Conservation (phyloP, 2,888 invertebrate genomes). For the Athripsodes cinereus region DNA sequence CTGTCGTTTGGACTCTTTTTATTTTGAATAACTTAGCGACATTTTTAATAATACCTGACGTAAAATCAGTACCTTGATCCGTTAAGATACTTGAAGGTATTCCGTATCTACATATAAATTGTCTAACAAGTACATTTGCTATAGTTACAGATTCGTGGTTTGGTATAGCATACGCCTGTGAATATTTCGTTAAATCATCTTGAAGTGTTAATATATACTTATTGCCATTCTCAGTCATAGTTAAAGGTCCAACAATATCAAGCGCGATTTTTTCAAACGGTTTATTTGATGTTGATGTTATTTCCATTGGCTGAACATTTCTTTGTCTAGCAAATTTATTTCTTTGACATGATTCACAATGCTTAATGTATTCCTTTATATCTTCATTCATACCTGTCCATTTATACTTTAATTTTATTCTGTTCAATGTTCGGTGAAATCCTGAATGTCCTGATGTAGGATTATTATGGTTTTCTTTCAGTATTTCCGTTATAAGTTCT, state of each 20-base stretch:
- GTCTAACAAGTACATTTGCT: slow-evolving; percentile 27
- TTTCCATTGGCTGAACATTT: slow-evolving; percentile 31
- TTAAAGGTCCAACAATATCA: slow-evolving; percentile 33
- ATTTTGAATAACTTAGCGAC: slow-evolving; percentile 30
- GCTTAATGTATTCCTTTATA: slow-evolving; percentile 23
- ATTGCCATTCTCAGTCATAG: slow-evolving; percentile 30
- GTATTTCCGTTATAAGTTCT: background rate
- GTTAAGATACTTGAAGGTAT: slow-evolving; percentile 48
- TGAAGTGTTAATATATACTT: slow-evolving; percentile 33
- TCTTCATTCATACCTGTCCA: slow-evolving; percentile 21
- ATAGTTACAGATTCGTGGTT: slow-evolving; percentile 32
- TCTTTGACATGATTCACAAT: slow-evolving; percentile 32
- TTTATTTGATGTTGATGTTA: slow-evolving; percentile 29
- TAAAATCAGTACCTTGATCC: slow-evolving; percentile 47
- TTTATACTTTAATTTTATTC: slow-evolving; percentile 15
- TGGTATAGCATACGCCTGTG: slow-evolving; percentile 30
- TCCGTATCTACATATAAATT: slow-evolving; percentile 27
- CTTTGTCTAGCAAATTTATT: slow-evolving; percentile 29
- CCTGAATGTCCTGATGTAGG: slow-evolving; percentile 17
- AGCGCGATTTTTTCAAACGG: slow-evolving; percentile 30
- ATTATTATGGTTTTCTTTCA: slow-evolving; percentile 3
- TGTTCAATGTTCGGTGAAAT: slow-evolving; percentile 17
- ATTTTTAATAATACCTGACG: slow-evolving; percentile 30
- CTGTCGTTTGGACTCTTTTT: slow-evolving; percentile 30
- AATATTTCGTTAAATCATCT: slow-evolving; percentile 34